phyloP scores from a whole-genome alignment of 2,113 vertebrate species.

The Paratilapia polleni region DNA sequence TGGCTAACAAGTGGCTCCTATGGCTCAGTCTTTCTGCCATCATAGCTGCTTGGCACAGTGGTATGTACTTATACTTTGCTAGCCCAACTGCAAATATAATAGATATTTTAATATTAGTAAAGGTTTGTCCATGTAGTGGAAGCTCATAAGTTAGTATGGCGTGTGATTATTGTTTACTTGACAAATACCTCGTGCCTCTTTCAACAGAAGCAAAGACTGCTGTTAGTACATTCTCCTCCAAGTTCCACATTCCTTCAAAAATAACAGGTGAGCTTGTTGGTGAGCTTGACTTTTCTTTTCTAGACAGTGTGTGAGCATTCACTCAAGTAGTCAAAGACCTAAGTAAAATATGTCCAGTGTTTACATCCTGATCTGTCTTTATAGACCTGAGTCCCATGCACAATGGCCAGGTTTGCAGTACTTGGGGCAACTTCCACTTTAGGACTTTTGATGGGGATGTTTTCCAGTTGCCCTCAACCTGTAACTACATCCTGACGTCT shows the following conservation, averaged over 20 bases:
- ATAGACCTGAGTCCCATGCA: slow-evolving; percentile 80
- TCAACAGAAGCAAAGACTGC: slow-evolving; percentile 28
- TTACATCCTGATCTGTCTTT: background rate
- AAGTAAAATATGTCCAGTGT: too few relatives aligned
- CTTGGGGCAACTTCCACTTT: slow-evolving; percentile 91
- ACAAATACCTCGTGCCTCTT: background rate
- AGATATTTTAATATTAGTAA: background rate
- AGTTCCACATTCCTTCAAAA: slow-evolving; percentile 33
- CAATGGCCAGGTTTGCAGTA: slow-evolving; percentile 87
- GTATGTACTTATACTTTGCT: slow-evolving; percentile 11
- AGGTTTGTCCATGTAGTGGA: too few relatives aligned
- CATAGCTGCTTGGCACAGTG: slow-evolving; percentile 15
- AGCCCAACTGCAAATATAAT: background rate
- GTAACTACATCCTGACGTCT: slow-evolving; percentile 86
- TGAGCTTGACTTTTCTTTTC: background rate
- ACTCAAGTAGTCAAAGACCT: background rate
- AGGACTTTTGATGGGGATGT: slow-evolving; percentile 90
- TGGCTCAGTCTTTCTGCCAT: slow-evolving; percentile 36
- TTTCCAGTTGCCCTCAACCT: slow-evolving; percentile 86
- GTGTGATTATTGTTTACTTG: too few relatives aligned
- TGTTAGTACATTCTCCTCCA: slow-evolving; percentile 36
- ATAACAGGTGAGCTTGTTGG: slow-evolving; percentile 40
- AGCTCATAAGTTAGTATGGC: too few relatives aligned
- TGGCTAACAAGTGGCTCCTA: slow-evolving; percentile 37
- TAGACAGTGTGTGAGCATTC: background rate